Evolutionary conservation across 2,888 invertebrate species (phyloP).

Genomic region (Trissonchulus sp.): DNA sequence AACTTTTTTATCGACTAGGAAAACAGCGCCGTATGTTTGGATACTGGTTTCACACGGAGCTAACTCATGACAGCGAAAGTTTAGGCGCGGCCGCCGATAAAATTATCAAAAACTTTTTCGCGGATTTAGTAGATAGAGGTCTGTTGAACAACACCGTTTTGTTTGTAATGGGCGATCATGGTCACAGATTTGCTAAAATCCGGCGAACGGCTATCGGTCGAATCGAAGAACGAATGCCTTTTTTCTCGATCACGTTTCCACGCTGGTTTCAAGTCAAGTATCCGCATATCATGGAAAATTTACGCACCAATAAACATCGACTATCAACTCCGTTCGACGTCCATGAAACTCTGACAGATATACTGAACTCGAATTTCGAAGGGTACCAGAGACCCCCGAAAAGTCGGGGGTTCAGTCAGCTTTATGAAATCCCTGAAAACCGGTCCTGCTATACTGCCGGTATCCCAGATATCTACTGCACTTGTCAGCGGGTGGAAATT

Average conservation of each 20-base stretch:
- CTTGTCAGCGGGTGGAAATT: neutral
- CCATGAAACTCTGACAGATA: constrained; percentile 23
- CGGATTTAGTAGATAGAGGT: neutral
- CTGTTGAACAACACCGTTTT: constrained; percentile 37
- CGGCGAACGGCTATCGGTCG: constrained; percentile 58
- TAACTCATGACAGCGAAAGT: constrained; percentile 10
- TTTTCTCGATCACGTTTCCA: constrained; percentile 69
- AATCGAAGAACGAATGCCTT: constrained; percentile 79
- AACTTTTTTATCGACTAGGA: neutral
- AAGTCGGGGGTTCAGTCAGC: neutral
- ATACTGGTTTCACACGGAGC: constrained; percentile 25
- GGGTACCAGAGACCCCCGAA: neutral
- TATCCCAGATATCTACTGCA: constrained; percentile 22
- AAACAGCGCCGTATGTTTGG: neutral
- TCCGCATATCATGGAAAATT: constrained; percentile 62
- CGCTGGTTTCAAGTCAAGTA: constrained; percentile 64
- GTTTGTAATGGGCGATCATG: constrained; percentile 53
- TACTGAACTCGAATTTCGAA: constrained; percentile 24
- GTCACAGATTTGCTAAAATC: constrained; percentile 52
- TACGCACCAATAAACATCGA: constrained; percentile 61
- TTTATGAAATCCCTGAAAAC: constrained; percentile 1
- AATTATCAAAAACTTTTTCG: neutral
- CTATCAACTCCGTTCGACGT: constrained; percentile 27
- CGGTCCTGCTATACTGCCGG: constrained; percentile 8
- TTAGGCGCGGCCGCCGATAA: neutral